Evolutionary conservation across 2,888 invertebrate genomes (phyloP).

Genomic region (Acholoe squamosa): DNA sequence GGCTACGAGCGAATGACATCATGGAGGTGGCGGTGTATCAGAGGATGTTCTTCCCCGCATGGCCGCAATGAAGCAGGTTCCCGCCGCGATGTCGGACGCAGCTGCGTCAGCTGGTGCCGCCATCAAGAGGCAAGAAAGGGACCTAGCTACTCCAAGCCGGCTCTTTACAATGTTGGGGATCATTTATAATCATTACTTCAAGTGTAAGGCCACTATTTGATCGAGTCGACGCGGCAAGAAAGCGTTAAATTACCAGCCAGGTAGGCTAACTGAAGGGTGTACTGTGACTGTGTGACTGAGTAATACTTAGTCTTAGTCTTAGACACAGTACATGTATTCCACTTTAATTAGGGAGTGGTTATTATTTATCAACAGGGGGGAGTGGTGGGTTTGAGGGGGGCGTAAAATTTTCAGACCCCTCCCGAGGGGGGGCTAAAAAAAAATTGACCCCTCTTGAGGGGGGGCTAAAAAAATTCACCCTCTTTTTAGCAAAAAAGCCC

Average conservation of each 20-base stretch:
- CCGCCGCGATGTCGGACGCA: constrained; percentile 30
- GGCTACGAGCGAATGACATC: constrained; percentile 54
- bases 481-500: too few species aligned
- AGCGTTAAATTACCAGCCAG: constrained; percentile 10
- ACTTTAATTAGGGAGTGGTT: too few species aligned
- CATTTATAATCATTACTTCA: constrained; percentile 53
- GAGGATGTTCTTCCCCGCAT: not conserved
- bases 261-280: not conserved
- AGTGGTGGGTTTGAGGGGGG: too few species aligned
- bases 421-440: too few species aligned
- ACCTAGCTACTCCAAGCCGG: not conserved
- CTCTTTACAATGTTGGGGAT: not conserved
- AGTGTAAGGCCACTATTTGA: not conserved
- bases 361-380: too few species aligned
- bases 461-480: too few species aligned
- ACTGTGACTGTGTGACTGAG: not conserved
- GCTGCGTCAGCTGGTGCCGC: constrained; percentile 52
- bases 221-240: not conserved
- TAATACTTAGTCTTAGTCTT: too few species aligned
- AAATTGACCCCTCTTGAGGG: too few species aligned
- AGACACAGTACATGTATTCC: too few species aligned
- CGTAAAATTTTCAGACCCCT: too few species aligned
- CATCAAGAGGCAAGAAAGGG: constrained; percentile 32
- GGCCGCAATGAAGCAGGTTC: not conserved
- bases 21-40: constrained; percentile 38